Percentiles rank a stretch among this genome's conserved stretches.
Conservation (phyloP, 2,113 vertebrate genomes). For the Macquaria australasica region DNA sequence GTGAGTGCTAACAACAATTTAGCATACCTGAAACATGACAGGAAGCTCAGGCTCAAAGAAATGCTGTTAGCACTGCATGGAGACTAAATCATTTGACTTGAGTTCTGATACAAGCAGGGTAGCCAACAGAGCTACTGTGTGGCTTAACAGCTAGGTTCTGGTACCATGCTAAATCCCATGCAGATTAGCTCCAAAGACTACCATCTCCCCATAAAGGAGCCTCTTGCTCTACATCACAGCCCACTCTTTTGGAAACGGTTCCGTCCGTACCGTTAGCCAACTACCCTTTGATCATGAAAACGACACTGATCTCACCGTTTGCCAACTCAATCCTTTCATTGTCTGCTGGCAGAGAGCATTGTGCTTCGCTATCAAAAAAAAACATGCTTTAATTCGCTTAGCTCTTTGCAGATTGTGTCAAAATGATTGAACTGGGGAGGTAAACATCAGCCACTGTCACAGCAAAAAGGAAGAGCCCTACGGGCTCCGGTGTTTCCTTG, state of each 20-base stretch:
- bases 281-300: conserved; percentile 71
- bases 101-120: conserved; percentile 26
- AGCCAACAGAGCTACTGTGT: conserved; percentile 32
- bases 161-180: conserved; percentile 51
- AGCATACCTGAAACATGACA: conserved; percentile 30
- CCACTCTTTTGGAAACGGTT: conserved; percentile 59
- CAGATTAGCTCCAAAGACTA: conserved; percentile 56
- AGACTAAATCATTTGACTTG: conserved; percentile 41
- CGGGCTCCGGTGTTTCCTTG: not conserved
- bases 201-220: conserved; percentile 51
- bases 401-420: conserved; percentile 70
- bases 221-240: conserved; percentile 60
- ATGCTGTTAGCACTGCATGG: not conserved
- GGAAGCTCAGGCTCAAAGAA: conserved; percentile 22
- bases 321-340: conserved; percentile 67
- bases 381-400: conserved; percentile 70
- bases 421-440: conserved; percentile 65
- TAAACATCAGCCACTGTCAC: conserved; percentile 43
- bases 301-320: conserved; percentile 63
- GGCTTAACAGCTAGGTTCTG: conserved; percentile 51
- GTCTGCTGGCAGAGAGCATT: conserved; percentile 63
- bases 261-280: conserved; percentile 33
- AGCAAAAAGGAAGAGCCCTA: conserved; percentile 26
- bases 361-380: conserved; percentile 61
- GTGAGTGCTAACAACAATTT: conserved; percentile 20